These are phyloP conservation scores for Torymus tubicola DNA, from an alignment of 2,888 invertebrate species.

Conservation along the genomic window DNA sequence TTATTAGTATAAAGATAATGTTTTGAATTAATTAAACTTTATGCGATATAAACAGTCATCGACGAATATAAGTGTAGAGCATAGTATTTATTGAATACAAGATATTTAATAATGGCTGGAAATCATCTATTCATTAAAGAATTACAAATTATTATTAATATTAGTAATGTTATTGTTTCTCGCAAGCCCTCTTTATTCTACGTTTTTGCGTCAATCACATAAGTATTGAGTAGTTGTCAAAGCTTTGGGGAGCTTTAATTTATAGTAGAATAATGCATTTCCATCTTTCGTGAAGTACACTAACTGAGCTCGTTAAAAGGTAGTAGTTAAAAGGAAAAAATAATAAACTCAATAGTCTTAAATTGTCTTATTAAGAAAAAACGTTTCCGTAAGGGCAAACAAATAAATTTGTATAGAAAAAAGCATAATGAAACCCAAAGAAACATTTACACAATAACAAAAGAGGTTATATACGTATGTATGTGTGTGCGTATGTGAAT, in stretches of 20 bases:
- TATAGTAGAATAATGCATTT: conserved; percentile 16
- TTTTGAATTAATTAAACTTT: conserved; percentile 49
- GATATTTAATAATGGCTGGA: conserved; percentile 15
- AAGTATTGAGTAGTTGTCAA: background rate
- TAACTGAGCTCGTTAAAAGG: background rate
- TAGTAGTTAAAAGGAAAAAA: background rate
- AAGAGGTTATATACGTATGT: conserved; percentile 1
- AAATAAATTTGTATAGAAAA: conserved; percentile 40
- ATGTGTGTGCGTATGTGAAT: background rate
- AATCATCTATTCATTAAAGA: conserved; percentile 28
- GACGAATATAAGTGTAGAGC: conserved; percentile 47
- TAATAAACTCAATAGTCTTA: conserved; percentile 39
- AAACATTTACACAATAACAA: conserved; percentile 16
- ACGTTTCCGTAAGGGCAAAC: conserved; percentile 25
- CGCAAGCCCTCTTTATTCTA: no score
- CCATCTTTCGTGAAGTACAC: conserved; percentile 8
- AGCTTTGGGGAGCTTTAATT: conserved; percentile 16
- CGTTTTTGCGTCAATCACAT: no score
- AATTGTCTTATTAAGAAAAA: conserved; percentile 10
- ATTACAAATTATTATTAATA: conserved; percentile 15
- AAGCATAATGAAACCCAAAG: conserved; percentile 6
- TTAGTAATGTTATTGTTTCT: conserved; percentile 6
- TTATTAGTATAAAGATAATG: conserved; percentile 46
- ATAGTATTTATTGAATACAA: conserved; percentile 50
- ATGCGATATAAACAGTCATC: conserved; percentile 50